Base-by-base conservation (phyloP, 2,888 invertebrate genomes). In the Dicyrtoma fusca region DNA sequence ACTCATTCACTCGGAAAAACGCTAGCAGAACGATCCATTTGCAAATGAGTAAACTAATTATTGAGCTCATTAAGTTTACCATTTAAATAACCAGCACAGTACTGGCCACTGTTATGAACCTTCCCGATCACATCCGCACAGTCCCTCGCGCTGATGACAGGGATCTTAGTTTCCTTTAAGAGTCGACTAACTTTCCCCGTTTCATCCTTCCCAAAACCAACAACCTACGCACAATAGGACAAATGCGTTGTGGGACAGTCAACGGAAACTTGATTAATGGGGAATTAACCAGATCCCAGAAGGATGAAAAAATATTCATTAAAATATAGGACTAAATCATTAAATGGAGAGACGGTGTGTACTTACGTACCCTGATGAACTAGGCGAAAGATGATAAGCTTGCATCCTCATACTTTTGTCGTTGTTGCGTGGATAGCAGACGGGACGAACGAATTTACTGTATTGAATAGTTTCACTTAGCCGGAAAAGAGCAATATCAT, bases 401-500 rank as follows among this genome's bases (percentile, higher is more conserved):
- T 19, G 14, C 5, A 55, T 21, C 23, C 25, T 5, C 1, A 55
- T 6, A 21, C 55, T 55, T 21, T 23, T 55, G 19, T 4, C 55
- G 14, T 61, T 25, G 3, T 23, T 34, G 4, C 34, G 42, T 11
- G 61, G 34, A 34, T 13, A 61, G 17, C 61, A 61, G 1, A 61
- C 61, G 10, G 61, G 61, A 42, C 61, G 61, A 34, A 61, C 17
- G 10, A 26, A 14, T 13, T 42, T 42, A n/a, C 25, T 34, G n/a
- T 34, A 61, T 5, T 13, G n/a, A 8, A 61, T 19, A 14, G 17
- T 25, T 26, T 23, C n/a, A 8, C 34, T 8, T 61, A 42, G 17
- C 34, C 34, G 61, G 14, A 61, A 17, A 42, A 61, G 1, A 5
- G 34, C 61, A 34, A 61, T 26, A 8, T 61, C 61, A 10, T n/a